phyloP scores from a whole-genome alignment of 2,797 vertebrate species.

The Chelidonichthys spinosus region DNA sequence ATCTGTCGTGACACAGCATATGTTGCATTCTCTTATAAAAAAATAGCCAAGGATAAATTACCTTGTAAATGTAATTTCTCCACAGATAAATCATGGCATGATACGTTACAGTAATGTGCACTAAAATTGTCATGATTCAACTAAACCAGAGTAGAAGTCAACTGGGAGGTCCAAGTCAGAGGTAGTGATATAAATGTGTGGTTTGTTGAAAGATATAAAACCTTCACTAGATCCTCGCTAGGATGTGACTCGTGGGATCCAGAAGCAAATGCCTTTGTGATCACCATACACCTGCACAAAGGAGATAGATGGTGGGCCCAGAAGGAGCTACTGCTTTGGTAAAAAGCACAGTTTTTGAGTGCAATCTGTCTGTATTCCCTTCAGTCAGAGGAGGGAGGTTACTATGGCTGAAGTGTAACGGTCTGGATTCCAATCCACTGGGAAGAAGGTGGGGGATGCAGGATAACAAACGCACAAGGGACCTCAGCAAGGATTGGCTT shows the following conservation, averaged over 20 bases:
- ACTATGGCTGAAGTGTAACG: conserved; percentile 56
- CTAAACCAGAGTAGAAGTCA: neutral
- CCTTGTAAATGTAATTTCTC: neutral
- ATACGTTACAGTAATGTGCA: neutral
- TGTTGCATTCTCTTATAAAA: neutral
- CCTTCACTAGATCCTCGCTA: neutral
- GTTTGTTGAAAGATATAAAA: neutral
- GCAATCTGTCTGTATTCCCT: conserved; percentile 46
- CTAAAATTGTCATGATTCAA: neutral
- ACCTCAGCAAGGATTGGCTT: conserved; percentile 64
- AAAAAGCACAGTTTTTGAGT: conserved; percentile 26
- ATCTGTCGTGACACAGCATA: conserved; percentile 2
- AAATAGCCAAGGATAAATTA: neutral
- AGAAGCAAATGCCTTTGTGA: conserved; percentile 19
- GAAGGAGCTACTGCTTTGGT: conserved; percentile 29
- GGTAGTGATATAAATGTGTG: conserved; percentile 1
- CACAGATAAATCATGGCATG: neutral
- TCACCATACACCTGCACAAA: conserved; percentile 16
- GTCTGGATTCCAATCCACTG: conserved; percentile 61
- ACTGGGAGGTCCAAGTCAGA: neutral
- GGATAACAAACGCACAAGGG: conserved; percentile 69
- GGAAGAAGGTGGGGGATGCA: conserved; percentile 57
- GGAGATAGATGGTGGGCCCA: conserved; percentile 4
- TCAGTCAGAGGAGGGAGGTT: conserved; percentile 37
- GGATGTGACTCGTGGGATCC: neutral